Conservation (phyloP, 2,888 invertebrate species). For the Anoplius nigerrimus region DNA sequence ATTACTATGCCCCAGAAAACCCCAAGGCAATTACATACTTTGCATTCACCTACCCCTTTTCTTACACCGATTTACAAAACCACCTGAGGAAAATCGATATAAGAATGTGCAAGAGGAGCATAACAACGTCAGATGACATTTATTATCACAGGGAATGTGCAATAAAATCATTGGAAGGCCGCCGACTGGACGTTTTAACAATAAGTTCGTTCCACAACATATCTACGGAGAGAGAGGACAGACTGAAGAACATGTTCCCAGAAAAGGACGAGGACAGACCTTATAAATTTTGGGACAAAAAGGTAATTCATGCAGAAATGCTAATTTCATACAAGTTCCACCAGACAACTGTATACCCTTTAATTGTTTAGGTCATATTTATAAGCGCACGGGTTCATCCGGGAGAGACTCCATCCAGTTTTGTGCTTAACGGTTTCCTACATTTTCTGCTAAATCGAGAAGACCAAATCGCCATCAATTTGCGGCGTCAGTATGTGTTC, state of each 20-base stretch:
- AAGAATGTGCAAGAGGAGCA: constrained; percentile 75
- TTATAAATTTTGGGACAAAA: constrained; percentile 85
- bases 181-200: constrained; percentile 88
- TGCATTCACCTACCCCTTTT: constrained; percentile 94
- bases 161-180: constrained; percentile 85
- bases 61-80: constrained; percentile 88
- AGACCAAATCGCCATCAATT: constrained; percentile 84
- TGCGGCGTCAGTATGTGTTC: constrained; percentile 88
- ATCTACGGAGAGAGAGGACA: constrained; percentile 82
- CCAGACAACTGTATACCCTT: too few relatives aligned
- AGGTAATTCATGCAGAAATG: constrained; percentile 76
- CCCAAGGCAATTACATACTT: constrained; percentile 86
- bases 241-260: constrained; percentile 85
- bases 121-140: constrained; percentile 79
- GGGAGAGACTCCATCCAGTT: constrained; percentile 93
- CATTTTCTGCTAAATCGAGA: constrained; percentile 85
- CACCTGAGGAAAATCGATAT: constrained; percentile 83
- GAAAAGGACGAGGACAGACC: constrained; percentile 82
- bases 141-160: constrained; percentile 91
- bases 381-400: constrained; percentile 94
- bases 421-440: constrained; percentile 92
- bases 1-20: constrained; percentile 84
- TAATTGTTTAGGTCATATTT: constrained; percentile 81
- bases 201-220: constrained; percentile 89
- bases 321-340: too few relatives aligned